Evolutionary conservation across 2,888 invertebrate species (phyloP).

Genomic region (Eristalis tenax): DNA sequence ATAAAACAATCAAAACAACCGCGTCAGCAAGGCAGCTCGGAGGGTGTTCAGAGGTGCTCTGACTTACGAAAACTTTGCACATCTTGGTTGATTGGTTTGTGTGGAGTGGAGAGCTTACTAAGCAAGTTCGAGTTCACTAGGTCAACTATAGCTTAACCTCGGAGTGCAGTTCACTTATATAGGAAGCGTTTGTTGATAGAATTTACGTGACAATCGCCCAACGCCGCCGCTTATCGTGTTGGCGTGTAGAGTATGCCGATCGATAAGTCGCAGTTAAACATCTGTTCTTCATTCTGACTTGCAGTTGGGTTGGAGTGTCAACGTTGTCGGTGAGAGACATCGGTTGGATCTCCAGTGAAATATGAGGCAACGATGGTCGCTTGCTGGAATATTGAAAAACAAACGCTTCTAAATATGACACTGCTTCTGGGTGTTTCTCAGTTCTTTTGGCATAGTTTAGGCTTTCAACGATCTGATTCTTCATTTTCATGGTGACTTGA

Average conservation of each 20-base stretch:
- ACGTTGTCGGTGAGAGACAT: background rate
- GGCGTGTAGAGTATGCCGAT: constrained; percentile 45
- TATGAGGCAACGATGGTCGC: background rate
- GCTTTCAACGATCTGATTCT: background rate
- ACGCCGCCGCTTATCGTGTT: constrained; percentile 30
- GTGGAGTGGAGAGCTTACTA: constrained; percentile 16
- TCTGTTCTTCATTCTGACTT: constrained; percentile 27
- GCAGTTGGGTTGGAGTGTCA: too few relatives aligned
- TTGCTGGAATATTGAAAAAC: background rate
- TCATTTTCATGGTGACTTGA: background rate
- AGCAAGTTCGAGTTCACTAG: constrained; percentile 25
- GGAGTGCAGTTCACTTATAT: constrained; percentile 51
- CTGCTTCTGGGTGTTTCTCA: background rate
- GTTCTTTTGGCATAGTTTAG: background rate
- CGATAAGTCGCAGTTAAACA: constrained; percentile 47
- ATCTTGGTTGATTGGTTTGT: constrained; percentile 31
- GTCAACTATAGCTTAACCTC: constrained; percentile 45
- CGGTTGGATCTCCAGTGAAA: background rate
- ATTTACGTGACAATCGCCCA: constrained; percentile 61
- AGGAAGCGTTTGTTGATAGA: constrained; percentile 24
- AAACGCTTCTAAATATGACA: background rate
- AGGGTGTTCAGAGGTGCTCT: background rate
- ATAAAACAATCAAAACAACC: background rate
- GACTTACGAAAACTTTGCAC: constrained; percentile 61
- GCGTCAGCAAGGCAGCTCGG: constrained; percentile 11